phyloP scores from a whole-genome alignment of 2,797 vertebrate genomes.

The Rhincodon typus region DNA sequence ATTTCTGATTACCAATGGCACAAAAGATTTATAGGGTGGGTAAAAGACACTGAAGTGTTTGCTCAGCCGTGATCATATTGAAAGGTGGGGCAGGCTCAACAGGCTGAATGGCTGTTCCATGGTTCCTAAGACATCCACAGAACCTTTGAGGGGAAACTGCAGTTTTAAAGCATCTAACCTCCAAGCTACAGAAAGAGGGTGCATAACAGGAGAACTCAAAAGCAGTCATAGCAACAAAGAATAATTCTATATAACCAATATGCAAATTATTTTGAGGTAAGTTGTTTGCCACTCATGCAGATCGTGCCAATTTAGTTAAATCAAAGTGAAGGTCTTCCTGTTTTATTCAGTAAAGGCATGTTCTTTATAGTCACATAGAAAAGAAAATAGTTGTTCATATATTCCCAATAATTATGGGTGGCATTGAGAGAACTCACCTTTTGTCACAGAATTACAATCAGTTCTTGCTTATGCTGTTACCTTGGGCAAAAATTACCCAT shows the following conservation, averaged over 20 bases:
- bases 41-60: no score
- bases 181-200: neutral
- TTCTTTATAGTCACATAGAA: neutral
- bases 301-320: neutral
- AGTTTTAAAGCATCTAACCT: neutral
- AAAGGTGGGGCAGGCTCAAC: no score
- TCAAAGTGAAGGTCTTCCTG: neutral
- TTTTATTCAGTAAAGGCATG: neutral
- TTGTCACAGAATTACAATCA: neutral
- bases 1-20: no score
- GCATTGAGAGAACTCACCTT: neutral
- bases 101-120: no score
- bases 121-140: neutral
- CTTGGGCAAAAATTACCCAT: no score
- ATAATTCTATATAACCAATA: neutral
- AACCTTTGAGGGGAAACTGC: neutral
- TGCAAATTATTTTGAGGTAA: neutral
- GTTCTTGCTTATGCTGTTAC: neutral
- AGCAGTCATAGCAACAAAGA: neutral
- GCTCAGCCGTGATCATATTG: no score
- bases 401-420: neutral
- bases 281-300: neutral
- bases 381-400: neutral
- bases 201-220: neutral
- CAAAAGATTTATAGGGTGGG: no score